Conservation (phyloP, 2,113 vertebrate species). For the Typhlomys cinereus region DNA sequence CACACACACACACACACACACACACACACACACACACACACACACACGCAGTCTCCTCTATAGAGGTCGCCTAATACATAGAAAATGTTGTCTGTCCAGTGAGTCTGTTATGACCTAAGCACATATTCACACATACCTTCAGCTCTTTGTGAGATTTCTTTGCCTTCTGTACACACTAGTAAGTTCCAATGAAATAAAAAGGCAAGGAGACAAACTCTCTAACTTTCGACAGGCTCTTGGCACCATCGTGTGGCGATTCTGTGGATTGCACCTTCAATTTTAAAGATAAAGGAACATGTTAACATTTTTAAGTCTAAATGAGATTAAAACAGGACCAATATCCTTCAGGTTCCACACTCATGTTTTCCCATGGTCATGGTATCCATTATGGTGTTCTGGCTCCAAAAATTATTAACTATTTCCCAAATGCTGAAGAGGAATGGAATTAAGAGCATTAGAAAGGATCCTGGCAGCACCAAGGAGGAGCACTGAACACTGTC, state of each 20-base stretch:
- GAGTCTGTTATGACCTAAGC: background rate
- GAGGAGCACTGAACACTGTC: background rate
- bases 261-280: background rate
- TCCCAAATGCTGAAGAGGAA: background rate
- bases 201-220: background rate
- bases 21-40: background rate
- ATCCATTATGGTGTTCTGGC: background rate
- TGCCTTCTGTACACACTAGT: background rate
- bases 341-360: background rate
- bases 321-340: background rate
- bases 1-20: background rate
- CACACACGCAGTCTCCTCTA: background rate
- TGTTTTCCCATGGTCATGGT: background rate
- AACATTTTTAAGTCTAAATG: background rate
- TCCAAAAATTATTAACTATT: background rate
- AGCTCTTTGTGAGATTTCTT: background rate
- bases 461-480: background rate
- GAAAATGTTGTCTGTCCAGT: background rate
- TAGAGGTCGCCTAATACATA: background rate
- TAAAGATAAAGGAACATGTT: background rate
- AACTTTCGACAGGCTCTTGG: slow-evolving; percentile 52
- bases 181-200: background rate
- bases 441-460: background rate
- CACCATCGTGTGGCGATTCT: slow-evolving; percentile 69
- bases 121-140: background rate